Evolutionary conservation across 2,113 vertebrate species (phyloP).

Genomic region (Bombycilla garrulus): DNA sequence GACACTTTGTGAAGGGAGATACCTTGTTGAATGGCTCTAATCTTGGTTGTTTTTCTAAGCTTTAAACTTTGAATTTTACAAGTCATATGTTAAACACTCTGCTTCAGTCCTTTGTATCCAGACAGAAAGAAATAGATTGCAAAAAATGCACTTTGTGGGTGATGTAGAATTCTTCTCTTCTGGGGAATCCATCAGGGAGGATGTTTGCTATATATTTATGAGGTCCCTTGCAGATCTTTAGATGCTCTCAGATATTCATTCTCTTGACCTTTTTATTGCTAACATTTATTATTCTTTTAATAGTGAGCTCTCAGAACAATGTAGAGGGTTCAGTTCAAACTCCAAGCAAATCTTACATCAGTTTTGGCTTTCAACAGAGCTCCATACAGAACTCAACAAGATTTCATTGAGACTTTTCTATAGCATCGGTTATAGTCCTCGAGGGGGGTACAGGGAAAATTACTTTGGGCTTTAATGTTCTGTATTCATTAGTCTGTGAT

Average conservation of each 20-base stretch:
- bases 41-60: not conserved
- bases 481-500: not conserved
- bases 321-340: not conserved
- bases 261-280: not conserved
- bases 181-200: not conserved
- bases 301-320: not conserved
- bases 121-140: not conserved
- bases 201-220: not conserved
- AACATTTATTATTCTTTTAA: not conserved
- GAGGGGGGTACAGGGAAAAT: not conserved
- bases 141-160: not conserved
- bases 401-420: not conserved
- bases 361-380: not conserved
- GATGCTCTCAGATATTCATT: not conserved
- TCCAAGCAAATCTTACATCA: not conserved
- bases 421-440: not conserved
- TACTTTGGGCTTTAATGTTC: not conserved
- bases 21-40: not conserved
- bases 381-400: not conserved
- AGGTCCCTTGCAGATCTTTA: not conserved
- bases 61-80: not conserved
- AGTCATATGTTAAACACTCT: not conserved
- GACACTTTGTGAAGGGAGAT: not conserved
- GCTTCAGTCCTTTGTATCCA: not conserved
- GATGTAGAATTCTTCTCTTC: not conserved